phyloP scores from a whole-genome alignment of 2,797 vertebrate genomes.

The Premnoplex brunnescens region DNA sequence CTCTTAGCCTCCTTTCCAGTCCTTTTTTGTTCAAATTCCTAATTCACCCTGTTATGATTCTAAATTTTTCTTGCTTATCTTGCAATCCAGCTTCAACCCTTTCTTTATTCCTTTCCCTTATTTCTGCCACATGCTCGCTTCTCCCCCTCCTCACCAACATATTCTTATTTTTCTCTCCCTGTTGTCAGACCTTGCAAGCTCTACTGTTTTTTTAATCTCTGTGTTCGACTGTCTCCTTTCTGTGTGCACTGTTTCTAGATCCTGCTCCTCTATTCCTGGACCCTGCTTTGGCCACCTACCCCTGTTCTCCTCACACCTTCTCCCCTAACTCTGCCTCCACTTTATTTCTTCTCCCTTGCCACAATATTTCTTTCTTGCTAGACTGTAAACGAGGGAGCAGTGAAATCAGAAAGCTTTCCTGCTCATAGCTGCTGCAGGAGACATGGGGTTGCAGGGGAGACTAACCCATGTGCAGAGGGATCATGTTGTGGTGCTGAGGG shows the following conservation, averaged over 20 bases:
- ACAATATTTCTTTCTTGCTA: background rate
- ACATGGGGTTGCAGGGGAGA: background rate
- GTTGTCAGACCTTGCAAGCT: background rate
- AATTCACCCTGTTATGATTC: background rate
- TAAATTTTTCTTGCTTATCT: background rate
- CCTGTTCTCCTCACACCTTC: background rate
- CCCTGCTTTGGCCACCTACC: background rate
- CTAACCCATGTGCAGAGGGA: background rate
- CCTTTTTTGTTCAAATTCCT: background rate
- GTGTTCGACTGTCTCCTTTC: background rate
- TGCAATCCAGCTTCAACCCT: background rate
- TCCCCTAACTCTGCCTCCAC: background rate
- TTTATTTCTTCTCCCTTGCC: background rate
- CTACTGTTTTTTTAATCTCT: background rate
- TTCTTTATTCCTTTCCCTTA: background rate
- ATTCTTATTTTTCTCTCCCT: background rate
- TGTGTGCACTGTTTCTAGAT: background rate
- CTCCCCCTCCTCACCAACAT: background rate
- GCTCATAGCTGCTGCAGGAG: background rate
- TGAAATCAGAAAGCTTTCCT: background rate
- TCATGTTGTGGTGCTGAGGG: background rate
- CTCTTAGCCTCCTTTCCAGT: background rate
- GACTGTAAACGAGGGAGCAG: background rate
- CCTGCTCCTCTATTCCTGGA: background rate
- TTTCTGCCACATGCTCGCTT: background rate